A percentile compares a stretch with the other conserved stretches of the same genome.
Evolutionary conservation across 1,140 invertebrate genomes (phyloP).

Genomic region (Prorops nasuta): DNA sequence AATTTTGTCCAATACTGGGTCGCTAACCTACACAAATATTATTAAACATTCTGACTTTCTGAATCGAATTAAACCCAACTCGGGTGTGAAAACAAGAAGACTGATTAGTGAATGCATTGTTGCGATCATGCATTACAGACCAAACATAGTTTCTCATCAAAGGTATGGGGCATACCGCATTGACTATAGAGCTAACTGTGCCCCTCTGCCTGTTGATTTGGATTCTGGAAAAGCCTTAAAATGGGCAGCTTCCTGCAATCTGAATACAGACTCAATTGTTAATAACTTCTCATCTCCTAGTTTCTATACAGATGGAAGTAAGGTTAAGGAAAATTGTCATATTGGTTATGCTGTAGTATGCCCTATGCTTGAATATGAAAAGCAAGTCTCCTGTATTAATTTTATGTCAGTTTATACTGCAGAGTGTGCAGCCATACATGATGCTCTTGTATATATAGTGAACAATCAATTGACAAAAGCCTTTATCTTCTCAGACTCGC

Average conservation of each 20-base stretch:
- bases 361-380: neutral
- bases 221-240: no score
- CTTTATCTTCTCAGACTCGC: slow-evolving; percentile 1
- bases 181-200: neutral
- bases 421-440: slow-evolving; percentile 3
- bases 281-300: no score
- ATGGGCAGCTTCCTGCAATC: no score
- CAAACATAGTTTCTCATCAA: neutral
- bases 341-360: slow-evolving; percentile 2
- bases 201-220: neutral
- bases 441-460: neutral
- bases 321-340: neutral
- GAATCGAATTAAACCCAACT: neutral
- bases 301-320: slow-evolving; percentile 13
- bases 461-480: neutral
- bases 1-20: neutral
- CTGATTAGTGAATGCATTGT: neutral
- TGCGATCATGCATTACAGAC: neutral
- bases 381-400: neutral
- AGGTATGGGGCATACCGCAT: neutral
- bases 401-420: slow-evolving; percentile 1
- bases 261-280: no score
- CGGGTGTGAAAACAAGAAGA: neutral
- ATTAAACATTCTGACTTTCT: neutral
- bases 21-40: neutral